These are phyloP conservation scores for Ciconia boyciana DNA, from an alignment of 2,113 vertebrate species.

Conservation along the genomic window DNA sequence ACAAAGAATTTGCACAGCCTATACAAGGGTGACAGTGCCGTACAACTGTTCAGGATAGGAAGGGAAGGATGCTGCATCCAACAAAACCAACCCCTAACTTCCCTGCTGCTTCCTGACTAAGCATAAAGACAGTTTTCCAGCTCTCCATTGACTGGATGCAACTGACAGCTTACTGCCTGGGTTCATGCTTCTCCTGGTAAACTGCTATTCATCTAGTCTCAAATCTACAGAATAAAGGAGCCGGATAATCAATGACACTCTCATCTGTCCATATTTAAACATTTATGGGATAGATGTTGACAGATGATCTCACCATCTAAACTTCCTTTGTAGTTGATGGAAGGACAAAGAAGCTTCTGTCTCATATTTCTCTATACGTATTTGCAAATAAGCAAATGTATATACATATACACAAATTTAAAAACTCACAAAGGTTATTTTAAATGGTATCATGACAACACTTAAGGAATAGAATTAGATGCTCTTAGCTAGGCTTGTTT, in stretches of 20 bases:
- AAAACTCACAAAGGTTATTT: neutral
- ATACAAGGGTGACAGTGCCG: neutral
- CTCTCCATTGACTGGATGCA: neutral
- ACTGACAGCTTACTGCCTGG: neutral
- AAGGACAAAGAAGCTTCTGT: neutral
- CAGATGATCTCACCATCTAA: conserved; percentile 42
- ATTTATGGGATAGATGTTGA: conserved; percentile 24
- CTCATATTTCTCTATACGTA: neutral
- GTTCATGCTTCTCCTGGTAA: neutral
- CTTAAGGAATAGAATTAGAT: neutral
- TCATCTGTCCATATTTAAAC: conserved; percentile 38
- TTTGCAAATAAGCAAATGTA: neutral
- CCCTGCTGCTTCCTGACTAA: neutral
- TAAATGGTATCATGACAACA: neutral
- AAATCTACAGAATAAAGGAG: neutral
- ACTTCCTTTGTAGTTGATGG: conserved; percentile 16
- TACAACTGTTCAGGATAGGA: neutral
- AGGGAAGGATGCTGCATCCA: neutral
- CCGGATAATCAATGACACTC: conserved; percentile 25
- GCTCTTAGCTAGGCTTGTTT: neutral
- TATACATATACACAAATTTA: neutral
- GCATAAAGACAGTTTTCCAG: neutral
- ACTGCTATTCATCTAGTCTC: neutral
- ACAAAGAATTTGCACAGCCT: neutral
- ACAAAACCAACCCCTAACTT: neutral